Evolutionary conservation across 2,797 vertebrate genomes (phyloP).

Genomic region (Notolepis coatsorum): DNA sequence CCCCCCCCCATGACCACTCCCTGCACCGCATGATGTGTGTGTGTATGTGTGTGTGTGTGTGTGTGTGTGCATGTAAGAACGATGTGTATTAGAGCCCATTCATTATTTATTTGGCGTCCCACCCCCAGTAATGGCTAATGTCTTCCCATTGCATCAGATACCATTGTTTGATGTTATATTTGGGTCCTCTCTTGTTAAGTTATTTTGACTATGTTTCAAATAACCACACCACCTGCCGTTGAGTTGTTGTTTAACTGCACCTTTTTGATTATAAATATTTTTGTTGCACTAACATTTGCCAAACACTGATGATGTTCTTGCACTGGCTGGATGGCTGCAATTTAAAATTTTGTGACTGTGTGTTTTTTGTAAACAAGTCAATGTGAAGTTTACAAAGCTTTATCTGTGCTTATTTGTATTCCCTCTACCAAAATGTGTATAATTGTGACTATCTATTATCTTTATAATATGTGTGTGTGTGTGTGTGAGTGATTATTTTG

Average conservation of each 20-base stretch:
- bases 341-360: neutral
- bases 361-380: neutral
- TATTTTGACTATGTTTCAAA: too few species aligned
- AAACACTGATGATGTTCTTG: conserved; percentile 8
- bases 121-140: conserved; percentile 22
- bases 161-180: conserved; percentile 6
- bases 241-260: conserved; percentile 2
- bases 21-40: neutral
- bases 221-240: conserved; percentile 7
- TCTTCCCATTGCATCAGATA: conserved; percentile 7
- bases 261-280: conserved; percentile 18
- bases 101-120: neutral
- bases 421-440: neutral
- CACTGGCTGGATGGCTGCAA: conserved; percentile 16
- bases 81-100: neutral
- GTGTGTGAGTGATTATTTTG: neutral
- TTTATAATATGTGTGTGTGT: neutral
- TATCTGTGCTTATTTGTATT: neutral
- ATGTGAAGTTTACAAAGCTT: conserved; percentile 3
- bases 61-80: conserved; percentile 1
- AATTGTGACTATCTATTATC: conserved; percentile 1
- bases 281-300: conserved; percentile 1
- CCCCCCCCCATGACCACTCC: conserved; percentile 35
- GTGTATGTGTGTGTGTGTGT: neutral
- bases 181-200: too few species aligned